Percentiles rank a stretch among this genome's conserved stretches.
These are phyloP conservation scores for Caranx melampygus DNA, from an alignment of 2,113 vertebrate genomes.

Conservation along the genomic window DNA sequence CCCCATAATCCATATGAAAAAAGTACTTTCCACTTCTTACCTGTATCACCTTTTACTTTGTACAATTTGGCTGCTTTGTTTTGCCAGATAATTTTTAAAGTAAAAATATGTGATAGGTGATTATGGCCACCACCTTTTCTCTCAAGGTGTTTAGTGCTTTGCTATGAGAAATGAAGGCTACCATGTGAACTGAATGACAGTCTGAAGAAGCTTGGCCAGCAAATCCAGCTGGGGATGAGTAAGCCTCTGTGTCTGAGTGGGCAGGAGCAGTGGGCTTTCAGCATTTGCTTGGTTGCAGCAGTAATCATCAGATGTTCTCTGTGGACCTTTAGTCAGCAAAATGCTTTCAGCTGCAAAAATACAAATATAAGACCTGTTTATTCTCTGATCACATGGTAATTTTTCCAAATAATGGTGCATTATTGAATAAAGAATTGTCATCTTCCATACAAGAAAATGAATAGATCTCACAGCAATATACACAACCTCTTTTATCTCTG, in stretches of 20 bases:
- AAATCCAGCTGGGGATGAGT: conserved; percentile 72
- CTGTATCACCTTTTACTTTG: background rate
- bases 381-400: conserved; percentile 20
- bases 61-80: conserved; percentile 2
- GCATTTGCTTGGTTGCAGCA: conserved; percentile 64
- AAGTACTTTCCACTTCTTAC: conserved; percentile 23
- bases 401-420: conserved; percentile 5
- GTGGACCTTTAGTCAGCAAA: conserved; percentile 68
- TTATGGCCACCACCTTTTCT: conserved; percentile 49
- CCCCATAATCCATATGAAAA: conserved; percentile 17
- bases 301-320: conserved; percentile 73
- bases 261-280: conserved; percentile 58
- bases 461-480: conserved; percentile 18
- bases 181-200: conserved; percentile 69
- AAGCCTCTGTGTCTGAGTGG: conserved; percentile 70
- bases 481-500: conserved; percentile 21
- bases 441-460: conserved; percentile 15
- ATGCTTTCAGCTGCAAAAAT: conserved; percentile 52
- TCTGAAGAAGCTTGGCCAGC: conserved; percentile 59
- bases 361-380: conserved; percentile 53
- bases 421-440: conserved; percentile 28
- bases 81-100: conserved; percentile 26
- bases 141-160: conserved; percentile 46
- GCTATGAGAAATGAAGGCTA: conserved; percentile 57
- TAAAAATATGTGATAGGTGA: conserved; percentile 35